Evolutionary conservation across 2,797 vertebrate genomes (phyloP).

Genomic region (Chiloscyllium punctatum): DNA sequence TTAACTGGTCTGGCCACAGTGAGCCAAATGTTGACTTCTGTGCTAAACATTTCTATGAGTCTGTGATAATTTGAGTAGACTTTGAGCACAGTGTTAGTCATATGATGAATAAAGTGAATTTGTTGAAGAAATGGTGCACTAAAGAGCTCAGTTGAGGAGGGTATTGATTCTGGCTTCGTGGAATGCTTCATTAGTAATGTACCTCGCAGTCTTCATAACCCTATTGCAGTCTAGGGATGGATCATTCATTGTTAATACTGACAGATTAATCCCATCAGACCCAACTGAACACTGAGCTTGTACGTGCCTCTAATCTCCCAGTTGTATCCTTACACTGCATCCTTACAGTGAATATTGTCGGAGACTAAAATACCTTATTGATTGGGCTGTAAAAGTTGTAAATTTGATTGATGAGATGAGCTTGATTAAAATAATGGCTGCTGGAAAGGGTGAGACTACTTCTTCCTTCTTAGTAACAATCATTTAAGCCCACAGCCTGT

Average conservation of each 20-base stretch:
- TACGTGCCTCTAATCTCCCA: constrained; percentile 40
- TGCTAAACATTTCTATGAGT: too few relatives aligned
- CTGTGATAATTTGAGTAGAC: not conserved
- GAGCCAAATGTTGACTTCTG: too few relatives aligned
- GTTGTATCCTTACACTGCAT: constrained; percentile 43
- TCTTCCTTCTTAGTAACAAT: constrained; percentile 48
- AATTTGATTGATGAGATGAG: constrained; percentile 55
- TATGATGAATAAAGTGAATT: not conserved
- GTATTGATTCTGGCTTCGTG: constrained; percentile 64
- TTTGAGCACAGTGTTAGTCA: not conserved
- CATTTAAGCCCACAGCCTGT: constrained; percentile 44
- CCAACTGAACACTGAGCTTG: constrained; percentile 39
- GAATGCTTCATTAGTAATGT: constrained; percentile 56
- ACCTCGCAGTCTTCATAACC: constrained; percentile 50
- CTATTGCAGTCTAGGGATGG: constrained; percentile 50
- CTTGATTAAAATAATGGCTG: constrained; percentile 54
- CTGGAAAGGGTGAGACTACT: constrained; percentile 44
- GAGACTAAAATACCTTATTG: constrained; percentile 54
- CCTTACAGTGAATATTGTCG: constrained; percentile 48
- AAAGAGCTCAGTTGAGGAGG: constrained; percentile 57
- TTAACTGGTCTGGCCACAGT: too few relatives aligned
- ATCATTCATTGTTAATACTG: constrained; percentile 53
- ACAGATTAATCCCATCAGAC: constrained; percentile 46
- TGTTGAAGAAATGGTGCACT: constrained; percentile 49
- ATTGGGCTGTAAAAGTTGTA: constrained; percentile 53